Evolutionary conservation across 2,797 vertebrate species (phyloP).

Genomic region (Pangasius macronema): DNA sequence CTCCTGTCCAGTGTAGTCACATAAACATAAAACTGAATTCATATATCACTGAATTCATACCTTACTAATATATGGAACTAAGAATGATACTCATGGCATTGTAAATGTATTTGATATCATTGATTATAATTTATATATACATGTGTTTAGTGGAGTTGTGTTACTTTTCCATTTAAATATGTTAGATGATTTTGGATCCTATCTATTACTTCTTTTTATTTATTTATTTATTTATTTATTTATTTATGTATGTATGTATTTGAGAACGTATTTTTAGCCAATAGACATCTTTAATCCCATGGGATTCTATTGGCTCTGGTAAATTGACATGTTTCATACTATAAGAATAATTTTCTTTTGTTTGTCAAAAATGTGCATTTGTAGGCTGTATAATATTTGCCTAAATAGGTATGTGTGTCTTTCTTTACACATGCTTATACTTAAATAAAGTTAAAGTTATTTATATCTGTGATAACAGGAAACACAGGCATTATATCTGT

Average conservation of each 20-base stretch:
- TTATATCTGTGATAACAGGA: neutral
- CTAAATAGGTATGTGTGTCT: neutral
- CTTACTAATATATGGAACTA: neutral
- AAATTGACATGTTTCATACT: neutral
- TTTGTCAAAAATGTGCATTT: neutral
- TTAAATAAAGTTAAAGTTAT: neutral
- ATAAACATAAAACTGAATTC: neutral
- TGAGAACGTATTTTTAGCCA: neutral
- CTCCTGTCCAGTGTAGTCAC: neutral
- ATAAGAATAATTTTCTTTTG: neutral
- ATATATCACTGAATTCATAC: neutral
- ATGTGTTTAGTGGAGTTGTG: neutral
- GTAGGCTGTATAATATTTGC: neutral
- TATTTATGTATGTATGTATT: neutral
- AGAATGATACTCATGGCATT: neutral
- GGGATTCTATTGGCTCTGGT: neutral
- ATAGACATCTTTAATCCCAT: neutral
- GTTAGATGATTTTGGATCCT: neutral
- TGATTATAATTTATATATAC: neutral
- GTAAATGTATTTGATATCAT: neutral
- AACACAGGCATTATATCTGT: neutral
- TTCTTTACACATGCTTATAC: neutral
- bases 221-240: no score
- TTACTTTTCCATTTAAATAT: neutral
- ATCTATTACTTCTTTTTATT: neutral